Evolutionary conservation across 1,140 invertebrate species (phyloP), one percentile per base, ranked within the genome.

Genomic region (Lordiphosa clarofinis): DNA sequence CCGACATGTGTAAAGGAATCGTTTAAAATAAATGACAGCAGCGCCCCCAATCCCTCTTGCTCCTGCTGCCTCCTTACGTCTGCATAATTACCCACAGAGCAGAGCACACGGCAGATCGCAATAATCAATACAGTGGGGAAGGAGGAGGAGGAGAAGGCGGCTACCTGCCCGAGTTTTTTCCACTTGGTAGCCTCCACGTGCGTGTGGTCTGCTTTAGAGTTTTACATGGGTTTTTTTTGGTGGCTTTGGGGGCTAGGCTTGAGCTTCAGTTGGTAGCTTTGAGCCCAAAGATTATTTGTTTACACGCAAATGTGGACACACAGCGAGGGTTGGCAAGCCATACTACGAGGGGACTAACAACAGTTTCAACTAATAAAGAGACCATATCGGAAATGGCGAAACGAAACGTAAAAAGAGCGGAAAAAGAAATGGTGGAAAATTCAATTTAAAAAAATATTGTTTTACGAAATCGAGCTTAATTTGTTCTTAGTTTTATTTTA

Each of bases 11-110:
- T 84, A 84, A 84, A 84, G 70, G 78, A 84, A 84, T 84, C 78
- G 78, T 84, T 84, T 84, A 84, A 84, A 84, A 84, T 84, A 84
- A 84, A 84, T 86, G 78, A 84, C 78, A 84, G 73, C 55, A 47
- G 60, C 58, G 48, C 57, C 71, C 74, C 74, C 35, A 10, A 15
- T 6, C 33, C 15, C 54, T 10, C 47, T 40, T 28, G 4, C 31
- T 35, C 11, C 11, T 24, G 19, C 39, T 43, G 54, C 40, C 49
- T 36, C 47, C 47, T 54, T 46, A 52, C 38, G 64, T 58, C 64
- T 78, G 73, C 73, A 84, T 84, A 84, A 84, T 84, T 84, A 84
- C 69, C 78, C 43, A 75, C 62, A 76, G 67, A 56, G 63, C 67
- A 47, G 65, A 53, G 59, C 73, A 73, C 70, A 84, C 79, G 72